A percentile compares a stretch with the other conserved stretches of the same genome.
Evolutionary conservation across 1,140 invertebrate genomes (phyloP).

Genomic region (Homalodisca vitripennis): DNA sequence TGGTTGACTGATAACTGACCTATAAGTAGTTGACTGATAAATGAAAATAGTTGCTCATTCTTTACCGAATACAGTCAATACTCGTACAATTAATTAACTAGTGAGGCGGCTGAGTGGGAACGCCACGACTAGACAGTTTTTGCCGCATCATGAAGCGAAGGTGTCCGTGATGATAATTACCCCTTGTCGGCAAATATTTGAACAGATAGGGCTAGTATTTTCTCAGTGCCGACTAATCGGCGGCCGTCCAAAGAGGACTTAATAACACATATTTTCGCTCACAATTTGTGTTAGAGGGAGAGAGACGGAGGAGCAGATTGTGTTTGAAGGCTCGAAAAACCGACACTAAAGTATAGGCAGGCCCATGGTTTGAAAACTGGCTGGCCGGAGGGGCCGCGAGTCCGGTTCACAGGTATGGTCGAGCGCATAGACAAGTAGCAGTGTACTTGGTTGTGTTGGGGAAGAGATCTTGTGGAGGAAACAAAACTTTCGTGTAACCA

Average conservation of each 20-base stretch:
- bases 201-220: constrained; percentile 21
- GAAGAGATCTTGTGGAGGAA: too few relatives aligned
- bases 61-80: too few relatives aligned
- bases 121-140: too few relatives aligned
- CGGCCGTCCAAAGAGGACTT: constrained; percentile 2
- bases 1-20: too few relatives aligned
- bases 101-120: too few relatives aligned
- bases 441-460: too few relatives aligned
- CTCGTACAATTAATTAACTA: too few relatives aligned
- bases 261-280: constrained; percentile 33
- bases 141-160: too few relatives aligned
- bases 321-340: constrained; percentile 32
- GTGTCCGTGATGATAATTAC: constrained; percentile 29
- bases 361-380: constrained; percentile 26
- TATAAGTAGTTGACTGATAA: too few relatives aligned
- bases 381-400: constrained; percentile 13
- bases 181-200: constrained; percentile 30
- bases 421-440: background rate
- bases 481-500: too few relatives aligned
- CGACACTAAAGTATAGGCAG: constrained; percentile 33
- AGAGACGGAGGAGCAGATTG: constrained; percentile 17
- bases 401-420: background rate
- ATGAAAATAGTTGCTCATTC: too few relatives aligned
- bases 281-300: constrained; percentile 31
- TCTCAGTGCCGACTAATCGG: constrained; percentile 17